These are phyloP conservation scores for Celastrina argiolus DNA, from an alignment of 2,888 invertebrate species.

Conservation along the genomic window DNA sequence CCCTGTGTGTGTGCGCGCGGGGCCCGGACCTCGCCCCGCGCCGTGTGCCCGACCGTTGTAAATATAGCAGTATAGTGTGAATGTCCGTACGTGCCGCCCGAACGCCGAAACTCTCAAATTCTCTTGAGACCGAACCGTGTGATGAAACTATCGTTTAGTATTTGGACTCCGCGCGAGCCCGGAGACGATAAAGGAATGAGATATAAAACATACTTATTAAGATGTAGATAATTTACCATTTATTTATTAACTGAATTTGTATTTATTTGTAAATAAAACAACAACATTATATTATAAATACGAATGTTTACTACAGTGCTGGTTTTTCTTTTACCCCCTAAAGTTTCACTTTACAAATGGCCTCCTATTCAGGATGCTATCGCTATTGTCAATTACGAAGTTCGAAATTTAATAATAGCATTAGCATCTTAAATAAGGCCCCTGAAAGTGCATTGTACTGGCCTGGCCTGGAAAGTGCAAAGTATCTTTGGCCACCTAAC, in stretches of 20 bases:
- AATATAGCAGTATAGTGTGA: conserved; percentile 78
- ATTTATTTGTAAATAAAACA: conserved; percentile 79
- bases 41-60: conserved; percentile 66
- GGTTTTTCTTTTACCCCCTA: conserved; percentile 54
- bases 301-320: conserved; percentile 76
- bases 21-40: conserved; percentile 52
- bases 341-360: neutral
- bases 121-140: conserved; percentile 76
- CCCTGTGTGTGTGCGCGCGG: conserved; percentile 60
- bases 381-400: too few relatives aligned
- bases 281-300: conserved; percentile 77
- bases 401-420: too few relatives aligned
- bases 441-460: too few relatives aligned
- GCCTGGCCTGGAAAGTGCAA: too few relatives aligned
- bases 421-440: too few relatives aligned
- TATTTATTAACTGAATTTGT: conserved; percentile 79
- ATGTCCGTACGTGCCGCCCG: conserved; percentile 78
- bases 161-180: conserved; percentile 72
- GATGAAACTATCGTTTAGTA: conserved; percentile 77
- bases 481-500: too few relatives aligned
- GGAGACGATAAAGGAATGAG: conserved; percentile 77
- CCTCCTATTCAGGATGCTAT: too few relatives aligned
- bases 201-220: conserved; percentile 77
- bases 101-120: conserved; percentile 77
- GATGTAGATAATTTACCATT: conserved; percentile 79